A percentile compares a stretch with the other conserved stretches of the same genome.
Evolutionary conservation across 2,888 invertebrate species (phyloP).

Genomic region (Luperina testacea): DNA sequence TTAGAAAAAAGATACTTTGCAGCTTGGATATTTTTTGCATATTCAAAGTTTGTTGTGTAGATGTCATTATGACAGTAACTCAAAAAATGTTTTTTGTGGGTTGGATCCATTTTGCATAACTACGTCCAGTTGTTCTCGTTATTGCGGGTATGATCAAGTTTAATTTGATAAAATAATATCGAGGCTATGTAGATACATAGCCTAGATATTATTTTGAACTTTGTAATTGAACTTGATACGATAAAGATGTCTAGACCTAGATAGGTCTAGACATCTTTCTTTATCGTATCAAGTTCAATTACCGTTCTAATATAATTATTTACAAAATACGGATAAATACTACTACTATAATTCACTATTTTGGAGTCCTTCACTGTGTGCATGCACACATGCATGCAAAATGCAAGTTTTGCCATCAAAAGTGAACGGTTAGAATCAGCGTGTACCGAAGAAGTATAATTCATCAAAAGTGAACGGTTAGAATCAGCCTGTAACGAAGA

Average conservation of each 20-base stretch:
- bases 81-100: no score
- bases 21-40: no score
- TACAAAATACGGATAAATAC: neutral
- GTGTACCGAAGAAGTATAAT: no score
- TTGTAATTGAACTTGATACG: no score
- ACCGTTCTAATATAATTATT: neutral
- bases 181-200: no score
- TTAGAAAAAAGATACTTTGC: constrained; percentile 2
- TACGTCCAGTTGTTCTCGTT: neutral
- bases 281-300: neutral
- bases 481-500: neutral
- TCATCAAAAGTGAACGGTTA: no score
- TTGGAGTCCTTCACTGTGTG: neutral
- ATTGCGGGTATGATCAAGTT: constrained; percentile 5
- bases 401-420: neutral
- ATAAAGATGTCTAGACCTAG: no score
- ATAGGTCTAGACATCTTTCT: neutral
- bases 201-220: no score
- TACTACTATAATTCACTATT: neutral
- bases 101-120: no score
- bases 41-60: no score
- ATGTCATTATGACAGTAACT: no score
- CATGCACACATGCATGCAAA: no score
- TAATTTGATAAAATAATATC: constrained; percentile 1
- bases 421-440: neutral